Conservation (phyloP, 2,888 invertebrate genomes). For the Amphipoea lucens region DNA sequence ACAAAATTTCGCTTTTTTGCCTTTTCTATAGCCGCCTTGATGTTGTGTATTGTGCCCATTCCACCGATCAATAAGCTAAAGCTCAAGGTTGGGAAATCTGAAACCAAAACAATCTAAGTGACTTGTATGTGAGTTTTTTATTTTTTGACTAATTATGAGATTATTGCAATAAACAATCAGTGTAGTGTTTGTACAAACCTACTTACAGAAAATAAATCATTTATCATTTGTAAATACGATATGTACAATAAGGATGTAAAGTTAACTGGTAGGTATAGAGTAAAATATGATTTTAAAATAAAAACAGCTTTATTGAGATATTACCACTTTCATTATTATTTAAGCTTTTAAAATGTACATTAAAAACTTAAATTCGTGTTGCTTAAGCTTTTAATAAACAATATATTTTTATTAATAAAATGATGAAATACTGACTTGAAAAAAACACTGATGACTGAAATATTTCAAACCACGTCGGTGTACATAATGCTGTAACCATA, state of each 20-base stretch:
- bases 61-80: slow-evolving; percentile 9
- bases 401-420: neutral
- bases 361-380: neutral
- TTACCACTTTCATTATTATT: neutral
- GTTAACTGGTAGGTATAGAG: neutral
- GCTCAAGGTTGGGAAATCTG: slow-evolving; percentile 3
- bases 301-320: neutral
- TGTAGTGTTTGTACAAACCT: too few relatives aligned
- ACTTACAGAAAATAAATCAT: too few relatives aligned
- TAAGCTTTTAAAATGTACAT: neutral
- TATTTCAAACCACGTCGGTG: neutral
- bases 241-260: neutral
- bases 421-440: neutral
- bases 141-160: neutral
- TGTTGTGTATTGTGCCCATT: slow-evolving; percentile 17
- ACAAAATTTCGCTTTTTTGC: slow-evolving; percentile 11
- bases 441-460: slow-evolving; percentile 11
- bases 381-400: neutral
- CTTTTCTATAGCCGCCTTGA: slow-evolving; percentile 17
- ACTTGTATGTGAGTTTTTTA: neutral
- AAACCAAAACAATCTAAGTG: neutral
- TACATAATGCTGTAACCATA: slow-evolving; percentile 42
- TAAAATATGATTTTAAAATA: neutral
- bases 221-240: neutral
- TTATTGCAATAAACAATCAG: neutral